Conservation (phyloP, 2,113 vertebrate genomes). For the Toxostoma redivivum region DNA sequence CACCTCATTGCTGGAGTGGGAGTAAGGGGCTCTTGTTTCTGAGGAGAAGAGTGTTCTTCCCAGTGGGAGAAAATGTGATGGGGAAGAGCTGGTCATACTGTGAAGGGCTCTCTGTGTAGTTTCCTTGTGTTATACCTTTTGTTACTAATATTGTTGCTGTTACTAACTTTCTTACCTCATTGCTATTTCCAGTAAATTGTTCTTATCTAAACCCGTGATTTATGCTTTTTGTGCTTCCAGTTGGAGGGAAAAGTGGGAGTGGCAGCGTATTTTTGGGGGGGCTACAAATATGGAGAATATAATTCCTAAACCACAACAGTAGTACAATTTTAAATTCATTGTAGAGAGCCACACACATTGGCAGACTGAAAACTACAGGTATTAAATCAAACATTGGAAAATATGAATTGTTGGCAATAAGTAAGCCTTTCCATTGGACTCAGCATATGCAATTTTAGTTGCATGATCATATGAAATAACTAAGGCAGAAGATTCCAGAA, state of each 20-base stretch:
- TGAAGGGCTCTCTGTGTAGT: not conserved
- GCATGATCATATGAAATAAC: not conserved
- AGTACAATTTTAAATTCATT: not conserved
- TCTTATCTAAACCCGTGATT: not conserved
- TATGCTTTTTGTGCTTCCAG: not conserved
- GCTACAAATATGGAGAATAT: not conserved
- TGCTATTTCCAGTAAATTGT: not conserved
- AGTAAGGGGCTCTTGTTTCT: not conserved
- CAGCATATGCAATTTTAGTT: not conserved
- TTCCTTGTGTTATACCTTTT: not conserved
- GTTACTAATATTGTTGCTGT: not conserved
- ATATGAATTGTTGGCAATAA: not conserved
- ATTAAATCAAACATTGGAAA: not conserved
- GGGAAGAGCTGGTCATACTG: not conserved
- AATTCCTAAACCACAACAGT: not conserved
- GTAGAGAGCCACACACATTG: not conserved
- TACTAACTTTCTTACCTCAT: not conserved
- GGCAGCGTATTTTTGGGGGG: rapidly evolving
- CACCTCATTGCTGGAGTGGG: not conserved
- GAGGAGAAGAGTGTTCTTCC: not conserved
- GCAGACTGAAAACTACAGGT: not conserved
- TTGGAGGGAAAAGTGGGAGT: not conserved
- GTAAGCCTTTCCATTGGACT: not conserved
- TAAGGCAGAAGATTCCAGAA: not conserved
- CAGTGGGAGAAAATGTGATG: not conserved